These are phyloP conservation scores for Thamnaconus septentrionalis DNA, from an alignment of 2,113 vertebrate genomes.

Conservation along the genomic window DNA sequence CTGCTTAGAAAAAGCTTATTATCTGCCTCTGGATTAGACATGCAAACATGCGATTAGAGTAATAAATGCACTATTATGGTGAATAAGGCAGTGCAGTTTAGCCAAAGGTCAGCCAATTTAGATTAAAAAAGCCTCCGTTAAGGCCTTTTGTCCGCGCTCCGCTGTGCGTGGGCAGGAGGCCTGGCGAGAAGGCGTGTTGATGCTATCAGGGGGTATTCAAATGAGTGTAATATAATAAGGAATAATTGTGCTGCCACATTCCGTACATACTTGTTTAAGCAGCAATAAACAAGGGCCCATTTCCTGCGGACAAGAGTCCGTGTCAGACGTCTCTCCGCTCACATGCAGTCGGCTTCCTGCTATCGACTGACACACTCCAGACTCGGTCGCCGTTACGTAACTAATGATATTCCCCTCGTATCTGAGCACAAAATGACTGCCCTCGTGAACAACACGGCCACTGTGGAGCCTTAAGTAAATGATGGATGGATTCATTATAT, in stretches of 20 bases:
- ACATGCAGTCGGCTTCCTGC: constrained; percentile 30
- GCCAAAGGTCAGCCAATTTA: not conserved
- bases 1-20: not conserved
- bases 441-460: not conserved
- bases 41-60: not conserved
- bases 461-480: not conserved
- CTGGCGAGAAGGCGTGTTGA: constrained; percentile 56
- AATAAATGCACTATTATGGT: not conserved
- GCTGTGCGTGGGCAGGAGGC: constrained; percentile 44
- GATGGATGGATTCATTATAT: constrained; percentile 25
- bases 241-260: constrained; percentile 78
- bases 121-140: constrained; percentile 43
- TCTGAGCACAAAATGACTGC: constrained; percentile 9
- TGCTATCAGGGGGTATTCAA: constrained; percentile 68
- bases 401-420: constrained; percentile 11
- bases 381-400: constrained; percentile 20
- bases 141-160: constrained; percentile 56
- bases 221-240: constrained; percentile 76
- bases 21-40: not conserved
- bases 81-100: not conserved
- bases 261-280: constrained; percentile 72
- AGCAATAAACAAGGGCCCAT: constrained; percentile 67
- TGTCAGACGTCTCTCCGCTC: constrained; percentile 30
- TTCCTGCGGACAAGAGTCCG: constrained; percentile 61
- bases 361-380: constrained; percentile 39